phyloP scores from a whole-genome alignment of 2,888 invertebrate genomes.

The Trissoscelio sp. region DNA sequence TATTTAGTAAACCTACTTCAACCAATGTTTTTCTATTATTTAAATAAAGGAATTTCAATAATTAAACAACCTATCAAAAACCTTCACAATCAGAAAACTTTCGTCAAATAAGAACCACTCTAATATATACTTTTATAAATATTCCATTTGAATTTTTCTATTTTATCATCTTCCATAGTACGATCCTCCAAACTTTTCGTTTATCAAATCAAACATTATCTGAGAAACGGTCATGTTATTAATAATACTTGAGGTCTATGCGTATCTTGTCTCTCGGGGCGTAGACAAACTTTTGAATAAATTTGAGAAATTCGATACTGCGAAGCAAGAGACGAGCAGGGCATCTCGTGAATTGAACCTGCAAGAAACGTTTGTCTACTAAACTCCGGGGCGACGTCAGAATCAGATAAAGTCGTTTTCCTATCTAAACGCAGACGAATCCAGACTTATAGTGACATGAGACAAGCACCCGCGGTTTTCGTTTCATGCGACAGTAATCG shows the following conservation, averaged over 20 bases:
- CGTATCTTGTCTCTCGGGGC: slow-evolving; percentile 51
- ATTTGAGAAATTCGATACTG: slow-evolving; percentile 71
- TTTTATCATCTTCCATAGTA: background rate
- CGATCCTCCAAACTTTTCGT: slow-evolving; percentile 36
- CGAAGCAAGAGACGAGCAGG: slow-evolving; percentile 30
- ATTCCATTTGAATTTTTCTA: no score
- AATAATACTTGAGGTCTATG: slow-evolving; percentile 40
- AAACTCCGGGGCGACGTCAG: slow-evolving; percentile 64
- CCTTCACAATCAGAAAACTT: no score
- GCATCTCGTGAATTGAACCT: slow-evolving; percentile 56
- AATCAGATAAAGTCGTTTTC: slow-evolving; percentile 71
- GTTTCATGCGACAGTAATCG: slow-evolving; percentile 51
- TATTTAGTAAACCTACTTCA: no score
- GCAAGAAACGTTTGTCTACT: slow-evolving; percentile 67
- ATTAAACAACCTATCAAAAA: no score
- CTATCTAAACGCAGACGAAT: slow-evolving; percentile 50
- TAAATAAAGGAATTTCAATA: no score
- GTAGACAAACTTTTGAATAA: slow-evolving; percentile 68
- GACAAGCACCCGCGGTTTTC: slow-evolving; percentile 51
- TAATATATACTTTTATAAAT: no score
- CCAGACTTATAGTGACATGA: slow-evolving; percentile 42
- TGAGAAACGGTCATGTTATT: slow-evolving; percentile 47
- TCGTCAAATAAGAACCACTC: no score
- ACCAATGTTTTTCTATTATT: no score
- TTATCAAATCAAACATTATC: slow-evolving; percentile 60